Evolutionary conservation across 2,797 vertebrate species (phyloP).

Genomic region (Parauchenoglanis punctatus): DNA sequence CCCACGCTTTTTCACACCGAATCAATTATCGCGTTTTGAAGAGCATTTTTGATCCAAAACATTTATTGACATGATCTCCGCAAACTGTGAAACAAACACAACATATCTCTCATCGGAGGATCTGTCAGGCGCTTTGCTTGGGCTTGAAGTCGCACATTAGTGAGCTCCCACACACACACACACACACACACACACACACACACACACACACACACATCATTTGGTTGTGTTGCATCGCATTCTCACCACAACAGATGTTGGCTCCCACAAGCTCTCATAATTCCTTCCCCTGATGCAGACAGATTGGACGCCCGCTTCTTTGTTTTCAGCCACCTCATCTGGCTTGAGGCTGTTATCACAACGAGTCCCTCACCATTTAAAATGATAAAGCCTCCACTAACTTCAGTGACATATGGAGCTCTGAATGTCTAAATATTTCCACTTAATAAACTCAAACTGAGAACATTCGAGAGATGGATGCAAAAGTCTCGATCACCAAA

Average conservation of each 20-base stretch:
- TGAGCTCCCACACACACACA: constrained; percentile 51
- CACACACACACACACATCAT: constrained; percentile 52
- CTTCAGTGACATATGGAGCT: constrained; percentile 48
- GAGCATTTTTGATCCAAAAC: constrained; percentile 63
- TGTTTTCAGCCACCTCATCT: constrained; percentile 57
- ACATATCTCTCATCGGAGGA: constrained; percentile 61
- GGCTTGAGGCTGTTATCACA: constrained; percentile 49
- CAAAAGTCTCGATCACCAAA: constrained; percentile 6
- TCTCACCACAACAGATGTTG: constrained; percentile 66
- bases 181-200: constrained; percentile 20
- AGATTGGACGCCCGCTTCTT: constrained; percentile 57
- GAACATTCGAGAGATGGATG: constrained; percentile 1
- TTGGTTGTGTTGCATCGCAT: constrained; percentile 57
- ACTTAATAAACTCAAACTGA: constrained; percentile 36
- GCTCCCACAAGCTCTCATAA: constrained; percentile 61
- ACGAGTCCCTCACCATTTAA: constrained; percentile 54
- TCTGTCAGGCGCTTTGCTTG: constrained; percentile 60
- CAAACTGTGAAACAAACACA: constrained; percentile 71
- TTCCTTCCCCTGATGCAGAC: constrained; percentile 60
- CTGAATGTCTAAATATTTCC: constrained; percentile 36
- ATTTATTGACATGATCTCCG: constrained; percentile 67
- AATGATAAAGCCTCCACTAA: constrained; percentile 51
- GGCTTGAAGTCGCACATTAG: constrained; percentile 64
- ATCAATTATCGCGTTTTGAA: constrained; percentile 65
- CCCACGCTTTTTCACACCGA: constrained; percentile 65